Evolutionary conservation across 2,888 invertebrate species (phyloP), one percentile per base, ranked within the genome.

Genomic region (Orthosia incerta): DNA sequence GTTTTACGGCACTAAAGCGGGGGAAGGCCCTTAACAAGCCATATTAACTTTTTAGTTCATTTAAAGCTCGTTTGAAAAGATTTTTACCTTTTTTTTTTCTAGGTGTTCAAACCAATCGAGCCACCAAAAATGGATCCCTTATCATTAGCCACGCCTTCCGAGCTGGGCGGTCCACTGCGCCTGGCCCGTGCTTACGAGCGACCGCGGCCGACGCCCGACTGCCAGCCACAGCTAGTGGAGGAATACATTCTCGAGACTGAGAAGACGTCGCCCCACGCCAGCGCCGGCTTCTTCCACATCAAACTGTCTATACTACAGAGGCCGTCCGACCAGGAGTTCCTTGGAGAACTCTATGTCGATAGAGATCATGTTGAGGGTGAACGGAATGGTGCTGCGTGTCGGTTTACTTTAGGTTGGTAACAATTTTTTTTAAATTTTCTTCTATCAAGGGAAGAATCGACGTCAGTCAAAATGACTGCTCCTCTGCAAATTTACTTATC

Each of bases 171-270:
- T 0, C 95, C 95, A 0, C 81, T 94, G 9, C 92, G 94, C 0
- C 80, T 96, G 4, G 96, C 96, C 70, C 92, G 96, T 76, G 96
- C 97, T 1, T 97, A 97, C 86, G 97, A 97, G 81, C 95, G 97
- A 63, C 97, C 97, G 20, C 96, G 97, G 56, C 96, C 97, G 66
- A 97, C 97, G 12, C 96, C 96, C 83, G 98, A 98, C 95, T 98
- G 98, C 93, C 97, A 97, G 86, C 98, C 98, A 59, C 98, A 98
- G 92, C 95, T 98, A 63, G 97, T 99, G 64, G 99, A 99, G 93
- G 98, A 99, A 91, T 98, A 98, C 92, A 97, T 98, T 70, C 95
- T 99, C 86, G 99, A 99, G 94, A 98, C 99, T 61, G 99, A 99
- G 89, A 97, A 97, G 73, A 96, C 96, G 0, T 95, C 97, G 87